These are phyloP conservation scores for Perizoma affinitatum DNA, from an alignment of 2,888 invertebrate genomes.

Conservation along the genomic window DNA sequence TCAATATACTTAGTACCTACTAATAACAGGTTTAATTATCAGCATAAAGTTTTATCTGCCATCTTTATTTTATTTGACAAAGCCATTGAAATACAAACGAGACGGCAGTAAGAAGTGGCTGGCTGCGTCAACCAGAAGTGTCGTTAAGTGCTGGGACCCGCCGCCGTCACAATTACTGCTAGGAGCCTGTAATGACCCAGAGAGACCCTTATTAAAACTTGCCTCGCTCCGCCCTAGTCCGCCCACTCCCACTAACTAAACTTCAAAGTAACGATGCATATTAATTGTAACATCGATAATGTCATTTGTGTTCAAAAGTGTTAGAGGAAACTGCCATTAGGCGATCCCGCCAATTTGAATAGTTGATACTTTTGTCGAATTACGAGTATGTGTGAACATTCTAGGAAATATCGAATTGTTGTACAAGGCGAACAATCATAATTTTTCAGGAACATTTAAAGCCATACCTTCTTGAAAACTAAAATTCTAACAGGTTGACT, in stretches of 20 bases:
- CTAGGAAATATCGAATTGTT: not conserved
- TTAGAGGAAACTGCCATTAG: conserved; percentile 42
- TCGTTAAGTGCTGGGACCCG: conserved; percentile 64
- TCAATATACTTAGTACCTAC: not conserved
- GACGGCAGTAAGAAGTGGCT: conserved; percentile 50
- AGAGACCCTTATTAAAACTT: conserved; percentile 79
- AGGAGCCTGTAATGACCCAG: conserved; percentile 72
- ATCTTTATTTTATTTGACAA: conserved; percentile 42
- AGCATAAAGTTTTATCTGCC: conserved; percentile 22
- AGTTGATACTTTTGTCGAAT: conserved; percentile 27
- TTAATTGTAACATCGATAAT: conserved; percentile 70
- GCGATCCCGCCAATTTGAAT: conserved; percentile 30
- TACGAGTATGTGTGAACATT: conserved; percentile 11
- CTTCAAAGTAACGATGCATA: conserved; percentile 74
- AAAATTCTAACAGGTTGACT: too few relatives aligned
- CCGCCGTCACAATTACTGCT: conserved; percentile 71
- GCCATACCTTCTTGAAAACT: too few relatives aligned
- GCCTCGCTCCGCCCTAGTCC: conserved; percentile 48
- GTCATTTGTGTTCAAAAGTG: conserved; percentile 53
- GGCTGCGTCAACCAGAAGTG: conserved; percentile 64
- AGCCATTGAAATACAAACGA: conserved; percentile 57
- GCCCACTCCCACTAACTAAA: conserved; percentile 63
- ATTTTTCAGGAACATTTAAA: too few relatives aligned
- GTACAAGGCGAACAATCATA: too few relatives aligned
- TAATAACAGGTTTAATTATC: conserved; percentile 20